Evolutionary conservation across 2,113 vertebrate species (phyloP), one percentile per base, ranked within the genome.

Genomic region (Butorides virescens): DNA sequence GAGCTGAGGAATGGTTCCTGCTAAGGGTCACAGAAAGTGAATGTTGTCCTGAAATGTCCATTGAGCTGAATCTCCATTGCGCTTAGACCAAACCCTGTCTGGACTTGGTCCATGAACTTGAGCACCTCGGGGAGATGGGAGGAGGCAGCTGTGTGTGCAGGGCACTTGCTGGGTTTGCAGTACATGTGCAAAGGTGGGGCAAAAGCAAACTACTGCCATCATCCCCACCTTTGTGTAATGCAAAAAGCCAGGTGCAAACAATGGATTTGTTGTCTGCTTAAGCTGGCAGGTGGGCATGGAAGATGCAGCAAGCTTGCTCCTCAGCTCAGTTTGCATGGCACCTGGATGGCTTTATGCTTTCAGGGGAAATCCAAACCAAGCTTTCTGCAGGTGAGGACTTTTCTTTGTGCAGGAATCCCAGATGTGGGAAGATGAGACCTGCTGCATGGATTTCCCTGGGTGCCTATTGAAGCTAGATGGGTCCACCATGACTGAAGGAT

Each of bases 401-500:
- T 16, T 32, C 46, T 63, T 77, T 87, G 9, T 46, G 17, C 56
- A 85, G 65, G 8, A 62, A 50, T 76, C 10, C 6, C 36, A 77
- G 32, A 42, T 46, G 36, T 50, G 13, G 19, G 47, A 62, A 39
- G 1, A 4, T 13, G 36, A 72, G 23, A 30, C 36, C 39, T 29
- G 30, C 49, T 73, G 30, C 36, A 55, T 73, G 50, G 25, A 26
- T 80, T 91, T 83, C 18, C 27, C n/a, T 70, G 47, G 9, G 8
- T 39, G 25, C 11, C 6, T 16, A 15, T 7, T 78, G 66, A 30
- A 66, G 6, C 5, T 37, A 27, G 42, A 39, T 70, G 53, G 20
- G 55, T 87, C 29, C 5, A 36, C 22, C 20, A 11, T 0, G 0
- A 30, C 0, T 29, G 37, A 81, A 10, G 55, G 13, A 46, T 66